A percentile compares a stretch with the other conserved stretches of the same genome.
Conservation (phyloP, 2,797 vertebrate genomes). For the Xyrichtys novacula region DNA sequence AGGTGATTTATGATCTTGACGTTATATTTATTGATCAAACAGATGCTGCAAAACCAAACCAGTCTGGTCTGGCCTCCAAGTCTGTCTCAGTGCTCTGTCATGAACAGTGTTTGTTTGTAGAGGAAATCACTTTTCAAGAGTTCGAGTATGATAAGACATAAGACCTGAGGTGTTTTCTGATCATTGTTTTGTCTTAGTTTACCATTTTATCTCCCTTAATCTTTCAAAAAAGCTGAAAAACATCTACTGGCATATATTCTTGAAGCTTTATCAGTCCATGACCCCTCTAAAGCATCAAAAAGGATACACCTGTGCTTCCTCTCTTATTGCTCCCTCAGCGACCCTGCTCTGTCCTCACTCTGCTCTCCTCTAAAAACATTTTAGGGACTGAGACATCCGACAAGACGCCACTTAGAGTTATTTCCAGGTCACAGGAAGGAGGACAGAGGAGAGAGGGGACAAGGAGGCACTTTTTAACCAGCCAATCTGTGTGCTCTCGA, state of each 20-base stretch:
- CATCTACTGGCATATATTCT: background rate
- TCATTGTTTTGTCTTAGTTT: background rate
- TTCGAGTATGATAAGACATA: too few relatives aligned
- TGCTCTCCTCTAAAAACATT: background rate
- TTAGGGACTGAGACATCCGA: background rate
- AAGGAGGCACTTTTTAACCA: too few relatives aligned
- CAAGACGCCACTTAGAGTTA: background rate
- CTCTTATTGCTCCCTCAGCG: background rate
- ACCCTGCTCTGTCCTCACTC: background rate
- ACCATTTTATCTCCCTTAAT: background rate
- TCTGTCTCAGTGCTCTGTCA: too few relatives aligned
- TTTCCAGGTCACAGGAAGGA: conserved; percentile 1
- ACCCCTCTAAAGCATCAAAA: background rate
- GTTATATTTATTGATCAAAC: too few relatives aligned
- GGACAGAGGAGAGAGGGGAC: background rate
- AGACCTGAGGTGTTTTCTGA: background rate
- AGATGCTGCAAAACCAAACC: too few relatives aligned
- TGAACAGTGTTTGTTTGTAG: too few relatives aligned
- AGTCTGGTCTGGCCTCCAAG: too few relatives aligned
- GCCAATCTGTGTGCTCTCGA: too few relatives aligned
- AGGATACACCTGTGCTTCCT: background rate
- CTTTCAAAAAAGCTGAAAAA: background rate
- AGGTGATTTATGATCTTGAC: too few relatives aligned
- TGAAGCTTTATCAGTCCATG: background rate
- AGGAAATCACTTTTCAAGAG: too few relatives aligned